Base-by-base conservation (phyloP, 2,888 invertebrate genomes). In the Bellardia bayeri region DNA sequence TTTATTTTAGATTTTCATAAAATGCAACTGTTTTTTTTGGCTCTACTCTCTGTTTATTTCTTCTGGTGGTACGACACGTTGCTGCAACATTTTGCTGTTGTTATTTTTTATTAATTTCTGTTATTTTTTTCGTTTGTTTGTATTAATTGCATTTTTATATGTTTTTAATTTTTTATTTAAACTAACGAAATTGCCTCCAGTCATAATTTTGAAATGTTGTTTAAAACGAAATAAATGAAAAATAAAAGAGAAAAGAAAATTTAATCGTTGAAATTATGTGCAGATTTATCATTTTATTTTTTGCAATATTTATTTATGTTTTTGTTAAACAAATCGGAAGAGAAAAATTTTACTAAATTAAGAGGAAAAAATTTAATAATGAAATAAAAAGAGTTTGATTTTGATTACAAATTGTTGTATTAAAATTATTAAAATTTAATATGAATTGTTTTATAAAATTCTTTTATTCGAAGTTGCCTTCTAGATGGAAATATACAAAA, bases 71-170 rank as follows among this genome's bases (percentile, higher is more conserved):
- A 49, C 8, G 37, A 45, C 49, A 45, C 56, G 40, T 51, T 61
- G 58, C 74, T 23, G 37, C 54, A 71, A 71, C 51, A 63, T 71
- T 66, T 72, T 56, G 9, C 68, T 49, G 37, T 45, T 45, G 66
- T 74, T 82, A 9, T n/a, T 23, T 74, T 30, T 54, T 66, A 16
- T 61, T 72, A n/a, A 63, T 71, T 49, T 84, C 37, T 63, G 33
- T 58, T 33, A 2, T 51, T 13, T 9, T 56, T 45, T 45, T 37
- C 69, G 42, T 63, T 71, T 49, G 6, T 54, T 58, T 61, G 54
- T 71, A 82, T 87, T 87, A 87, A 87, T 87, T 87, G 87, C 85
- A 82, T 87, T 87, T 85, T 85, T 82, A 87, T 87, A 82, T 79
- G 54, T 75, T 87, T 85, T 85, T 87, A 84, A 84, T 84, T 84